These are phyloP conservation scores for Sisor rabdophorus DNA, from an alignment of 2,113 vertebrate genomes.

Conservation along the genomic window DNA sequence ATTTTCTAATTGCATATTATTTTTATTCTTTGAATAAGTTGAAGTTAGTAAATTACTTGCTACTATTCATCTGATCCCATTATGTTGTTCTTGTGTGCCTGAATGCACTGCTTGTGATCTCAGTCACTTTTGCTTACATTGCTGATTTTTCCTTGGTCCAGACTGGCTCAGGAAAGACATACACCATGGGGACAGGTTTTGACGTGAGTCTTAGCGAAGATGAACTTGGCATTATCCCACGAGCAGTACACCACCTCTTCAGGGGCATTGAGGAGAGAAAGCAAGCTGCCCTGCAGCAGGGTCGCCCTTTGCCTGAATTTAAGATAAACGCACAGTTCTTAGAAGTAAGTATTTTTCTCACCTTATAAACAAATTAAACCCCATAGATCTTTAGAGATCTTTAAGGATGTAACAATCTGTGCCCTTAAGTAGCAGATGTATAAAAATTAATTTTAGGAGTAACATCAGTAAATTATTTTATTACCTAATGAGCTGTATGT, in stretches of 20 bases:
- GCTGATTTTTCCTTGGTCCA: conserved; percentile 52
- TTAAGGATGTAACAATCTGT: neutral
- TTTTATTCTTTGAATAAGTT: too few relatives aligned
- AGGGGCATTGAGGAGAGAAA: conserved; percentile 86
- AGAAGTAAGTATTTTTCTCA: conserved; percentile 71
- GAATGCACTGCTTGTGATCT: neutral
- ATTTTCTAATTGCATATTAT: too few relatives aligned
- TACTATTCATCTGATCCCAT: too few relatives aligned
- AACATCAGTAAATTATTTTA: neutral
- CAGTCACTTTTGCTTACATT: neutral
- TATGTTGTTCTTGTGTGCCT: neutral
- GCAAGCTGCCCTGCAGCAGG: conserved; percentile 78
- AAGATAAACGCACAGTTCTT: conserved; percentile 97
- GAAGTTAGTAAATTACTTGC: too few relatives aligned
- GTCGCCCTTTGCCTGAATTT: conserved; percentile 89
- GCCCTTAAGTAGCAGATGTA: neutral
- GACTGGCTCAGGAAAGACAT: conserved; percentile 97
- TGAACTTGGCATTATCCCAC: conserved; percentile 93
- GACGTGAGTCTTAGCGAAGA: conserved; percentile 87
- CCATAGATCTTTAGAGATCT: neutral
- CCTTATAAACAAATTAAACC: conserved; percentile 5
- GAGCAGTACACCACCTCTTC: conserved; percentile 90
- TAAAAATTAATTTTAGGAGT: neutral
- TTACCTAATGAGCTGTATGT: too few relatives aligned
- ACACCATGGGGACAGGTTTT: conserved; percentile 97